phyloP scores from a whole-genome alignment of 2,113 vertebrate species.

The Meleagris gallopavo region DNA sequence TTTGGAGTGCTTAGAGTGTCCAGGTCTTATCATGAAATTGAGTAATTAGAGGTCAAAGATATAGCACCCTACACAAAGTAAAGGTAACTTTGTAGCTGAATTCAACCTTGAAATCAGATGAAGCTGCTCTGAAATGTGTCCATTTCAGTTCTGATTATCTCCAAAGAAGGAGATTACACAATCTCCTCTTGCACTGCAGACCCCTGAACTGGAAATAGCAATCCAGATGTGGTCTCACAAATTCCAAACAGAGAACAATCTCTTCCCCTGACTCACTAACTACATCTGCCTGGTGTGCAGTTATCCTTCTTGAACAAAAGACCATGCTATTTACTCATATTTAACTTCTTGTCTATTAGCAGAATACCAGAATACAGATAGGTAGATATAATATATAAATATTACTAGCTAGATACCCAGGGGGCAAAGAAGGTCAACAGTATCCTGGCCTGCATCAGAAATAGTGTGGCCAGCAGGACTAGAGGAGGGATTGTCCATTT shows the following conservation, averaged over 20 bases:
- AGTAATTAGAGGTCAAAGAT: not conserved
- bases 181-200: not conserved
- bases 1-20: not conserved
- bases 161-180: not conserved
- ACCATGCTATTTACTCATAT: not conserved
- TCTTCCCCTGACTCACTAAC: not conserved
- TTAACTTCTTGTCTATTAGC: not conserved
- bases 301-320: not conserved
- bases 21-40: not conserved
- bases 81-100: not conserved
- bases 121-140: not conserved
- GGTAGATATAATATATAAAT: not conserved
- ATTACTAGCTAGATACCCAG: not conserved
- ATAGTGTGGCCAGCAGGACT: not conserved
- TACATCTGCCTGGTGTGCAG: not conserved
- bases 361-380: not conserved
- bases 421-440: not conserved
- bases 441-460: not conserved
- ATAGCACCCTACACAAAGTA: not conserved
- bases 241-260: not conserved
- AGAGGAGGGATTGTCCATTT: not conserved
- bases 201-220: not conserved
- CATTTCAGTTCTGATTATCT: not conserved
- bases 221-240: not conserved
- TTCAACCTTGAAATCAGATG: not conserved